Conservation (phyloP, 2,888 invertebrate species). For the Cantharis nigra region DNA sequence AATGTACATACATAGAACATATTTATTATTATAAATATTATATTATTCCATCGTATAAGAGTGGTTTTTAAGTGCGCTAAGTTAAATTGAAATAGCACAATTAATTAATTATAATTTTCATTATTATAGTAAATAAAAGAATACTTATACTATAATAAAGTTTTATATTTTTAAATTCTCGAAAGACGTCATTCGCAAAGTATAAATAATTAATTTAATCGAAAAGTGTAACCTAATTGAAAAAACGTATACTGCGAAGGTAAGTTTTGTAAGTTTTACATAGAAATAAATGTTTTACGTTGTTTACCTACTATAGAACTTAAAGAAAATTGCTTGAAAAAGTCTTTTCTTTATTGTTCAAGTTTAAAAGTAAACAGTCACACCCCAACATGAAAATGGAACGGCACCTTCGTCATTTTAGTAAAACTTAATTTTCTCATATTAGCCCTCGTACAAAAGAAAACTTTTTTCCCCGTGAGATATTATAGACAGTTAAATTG, state of each 20-base stretch:
- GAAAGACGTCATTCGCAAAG: not conserved
- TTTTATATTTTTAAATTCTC: not conserved
- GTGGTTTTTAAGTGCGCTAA: too few relatives aligned
- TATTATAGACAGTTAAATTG: constrained; percentile 46
- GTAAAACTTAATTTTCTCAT: constrained; percentile 49
- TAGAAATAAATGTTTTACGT: constrained; percentile 33
- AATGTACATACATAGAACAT: too few relatives aligned
- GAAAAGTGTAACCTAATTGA: constrained; percentile 9
- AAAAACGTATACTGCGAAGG: constrained; percentile 2
- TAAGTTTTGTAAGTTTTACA: constrained; percentile 7
- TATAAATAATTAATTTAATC: constrained; percentile 12
- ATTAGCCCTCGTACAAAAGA: constrained; percentile 49
- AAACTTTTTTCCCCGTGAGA: constrained; percentile 47
- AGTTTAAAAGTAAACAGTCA: constrained; percentile 39
- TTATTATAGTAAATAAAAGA: not conserved
- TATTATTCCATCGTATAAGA: too few relatives aligned
- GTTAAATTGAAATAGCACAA: not conserved
- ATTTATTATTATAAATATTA: too few relatives aligned
- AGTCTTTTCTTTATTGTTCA: constrained; percentile 33
- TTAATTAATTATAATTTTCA: not conserved
- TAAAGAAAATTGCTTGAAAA: constrained; percentile 25
- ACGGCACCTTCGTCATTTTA: constrained; percentile 42
- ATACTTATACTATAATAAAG: not conserved
- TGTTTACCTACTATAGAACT: constrained; percentile 34
- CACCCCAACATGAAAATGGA: constrained; percentile 33